These are phyloP conservation scores for Drosophila novamexicana DNA, from an alignment of 1,140 invertebrate genomes.

Conservation along the genomic window DNA sequence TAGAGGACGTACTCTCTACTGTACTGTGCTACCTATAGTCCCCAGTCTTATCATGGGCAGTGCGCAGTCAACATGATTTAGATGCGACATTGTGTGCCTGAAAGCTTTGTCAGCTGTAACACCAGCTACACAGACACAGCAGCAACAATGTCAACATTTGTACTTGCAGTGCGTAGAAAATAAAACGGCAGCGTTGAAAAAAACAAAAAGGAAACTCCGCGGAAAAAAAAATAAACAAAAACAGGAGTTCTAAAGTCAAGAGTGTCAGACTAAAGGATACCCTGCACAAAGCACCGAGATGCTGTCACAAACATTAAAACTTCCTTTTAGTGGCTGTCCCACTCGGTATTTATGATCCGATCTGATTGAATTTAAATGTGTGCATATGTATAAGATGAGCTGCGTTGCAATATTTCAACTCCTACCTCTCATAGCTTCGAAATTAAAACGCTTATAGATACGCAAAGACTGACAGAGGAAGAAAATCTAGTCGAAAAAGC, in stretches of 20 bases:
- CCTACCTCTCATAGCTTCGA: no score
- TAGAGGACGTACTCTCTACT: background rate
- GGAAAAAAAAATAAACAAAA: slow-evolving; percentile 22
- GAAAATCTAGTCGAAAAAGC: no score
- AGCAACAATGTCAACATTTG: slow-evolving; percentile 59
- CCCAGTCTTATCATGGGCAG: background rate
- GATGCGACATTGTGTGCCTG: slow-evolving; percentile 52
- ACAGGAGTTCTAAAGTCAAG: slow-evolving; percentile 27
- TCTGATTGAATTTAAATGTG: no score
- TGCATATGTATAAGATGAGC: no score
- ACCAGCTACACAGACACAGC: slow-evolving; percentile 33
- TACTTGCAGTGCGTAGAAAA: slow-evolving; percentile 51
- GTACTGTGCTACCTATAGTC: no score
- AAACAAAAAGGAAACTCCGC: slow-evolving; percentile 42
- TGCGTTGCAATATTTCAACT: no score
- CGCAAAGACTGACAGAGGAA: no score
- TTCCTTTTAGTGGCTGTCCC: no score
- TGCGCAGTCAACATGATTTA: slow-evolving; percentile 54
- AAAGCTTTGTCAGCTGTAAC: slow-evolving; percentile 72
- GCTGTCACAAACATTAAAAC: no score
- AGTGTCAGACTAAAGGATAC: background rate
- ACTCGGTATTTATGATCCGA: no score
- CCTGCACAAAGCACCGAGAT: background rate
- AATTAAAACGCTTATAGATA: no score
- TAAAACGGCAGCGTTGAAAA: slow-evolving; percentile 28